These are phyloP conservation scores for Julus scandinavius DNA, from an alignment of 2,888 invertebrate species.

Conservation along the genomic window DNA sequence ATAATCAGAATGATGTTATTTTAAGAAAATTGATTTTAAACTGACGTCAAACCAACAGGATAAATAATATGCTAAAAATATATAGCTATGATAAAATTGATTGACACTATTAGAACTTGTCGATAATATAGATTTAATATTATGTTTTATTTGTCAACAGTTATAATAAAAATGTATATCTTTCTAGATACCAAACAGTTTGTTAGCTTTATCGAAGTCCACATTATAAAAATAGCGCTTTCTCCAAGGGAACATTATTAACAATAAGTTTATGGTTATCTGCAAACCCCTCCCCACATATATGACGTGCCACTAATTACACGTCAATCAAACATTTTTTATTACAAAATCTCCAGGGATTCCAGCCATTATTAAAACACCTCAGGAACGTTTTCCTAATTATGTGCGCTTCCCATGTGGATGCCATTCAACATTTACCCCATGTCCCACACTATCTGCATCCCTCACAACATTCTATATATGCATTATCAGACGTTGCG, in stretches of 20 bases:
- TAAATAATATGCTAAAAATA: too few species aligned
- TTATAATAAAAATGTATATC: background rate
- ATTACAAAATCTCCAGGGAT: slow-evolving; percentile 37
- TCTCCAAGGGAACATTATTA: background rate
- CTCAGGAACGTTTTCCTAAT: slow-evolving; percentile 44
- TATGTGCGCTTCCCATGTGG: slow-evolving; percentile 36
- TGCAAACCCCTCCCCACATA: background rate
- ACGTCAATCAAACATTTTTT: slow-evolving; percentile 42
- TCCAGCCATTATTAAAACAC: slow-evolving; percentile 43
- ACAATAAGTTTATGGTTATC: background rate
- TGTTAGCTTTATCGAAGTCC: background rate
- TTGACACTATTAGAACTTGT: background rate
- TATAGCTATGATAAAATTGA: background rate
- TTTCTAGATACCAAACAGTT: background rate
- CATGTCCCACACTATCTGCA: background rate
- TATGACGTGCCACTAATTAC: slow-evolving; percentile 44
- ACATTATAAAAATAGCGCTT: background rate
- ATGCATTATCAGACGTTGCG: background rate
- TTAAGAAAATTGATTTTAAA: too few species aligned
- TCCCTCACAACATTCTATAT: background rate
- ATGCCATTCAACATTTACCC: slow-evolving; percentile 31
- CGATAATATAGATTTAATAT: background rate
- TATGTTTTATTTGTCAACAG: background rate
- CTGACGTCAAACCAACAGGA: too few species aligned
- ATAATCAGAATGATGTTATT: too few species aligned